Percentiles rank a stretch among this genome's conserved stretches.
phyloP scores from a whole-genome alignment of 2,113 vertebrate genomes.

The Oceanodroma tethys region DNA sequence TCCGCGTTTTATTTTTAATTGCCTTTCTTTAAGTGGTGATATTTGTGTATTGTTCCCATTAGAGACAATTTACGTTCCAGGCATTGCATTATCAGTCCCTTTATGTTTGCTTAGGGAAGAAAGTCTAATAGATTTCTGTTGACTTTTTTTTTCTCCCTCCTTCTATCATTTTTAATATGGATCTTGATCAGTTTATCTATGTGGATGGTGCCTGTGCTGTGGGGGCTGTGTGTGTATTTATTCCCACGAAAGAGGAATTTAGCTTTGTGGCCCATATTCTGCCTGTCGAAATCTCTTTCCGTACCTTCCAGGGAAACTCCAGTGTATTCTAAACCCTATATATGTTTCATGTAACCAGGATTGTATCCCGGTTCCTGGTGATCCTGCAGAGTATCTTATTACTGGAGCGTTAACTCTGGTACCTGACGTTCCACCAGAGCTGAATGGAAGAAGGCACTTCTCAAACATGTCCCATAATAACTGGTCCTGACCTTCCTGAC shows the following conservation, averaged over 20 bases:
- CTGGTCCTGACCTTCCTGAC: neutral
- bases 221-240: neutral
- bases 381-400: neutral
- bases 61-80: slow-evolving; percentile 58
- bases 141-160: slow-evolving; percentile 32
- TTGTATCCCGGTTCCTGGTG: neutral
- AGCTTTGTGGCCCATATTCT: neutral
- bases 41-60: slow-evolving; percentile 61
- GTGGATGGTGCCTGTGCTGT: neutral
- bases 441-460: neutral
- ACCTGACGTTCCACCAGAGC: neutral
- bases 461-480: neutral
- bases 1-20: slow-evolving; percentile 52
- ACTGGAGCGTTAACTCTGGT: neutral
- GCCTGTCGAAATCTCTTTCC: neutral
- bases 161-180: slow-evolving; percentile 38
- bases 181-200: neutral
- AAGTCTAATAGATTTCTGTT: slow-evolving; percentile 58
- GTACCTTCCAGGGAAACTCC: neutral
- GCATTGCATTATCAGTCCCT: slow-evolving; percentile 55
- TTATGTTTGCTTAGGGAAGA: slow-evolving; percentile 61
- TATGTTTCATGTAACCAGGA: neutral
- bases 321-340: neutral
- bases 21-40: slow-evolving; percentile 54
- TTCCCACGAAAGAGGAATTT: neutral